Base-by-base conservation (phyloP, 2,888 invertebrate genomes). In the Meiosimyza decipiens region DNA sequence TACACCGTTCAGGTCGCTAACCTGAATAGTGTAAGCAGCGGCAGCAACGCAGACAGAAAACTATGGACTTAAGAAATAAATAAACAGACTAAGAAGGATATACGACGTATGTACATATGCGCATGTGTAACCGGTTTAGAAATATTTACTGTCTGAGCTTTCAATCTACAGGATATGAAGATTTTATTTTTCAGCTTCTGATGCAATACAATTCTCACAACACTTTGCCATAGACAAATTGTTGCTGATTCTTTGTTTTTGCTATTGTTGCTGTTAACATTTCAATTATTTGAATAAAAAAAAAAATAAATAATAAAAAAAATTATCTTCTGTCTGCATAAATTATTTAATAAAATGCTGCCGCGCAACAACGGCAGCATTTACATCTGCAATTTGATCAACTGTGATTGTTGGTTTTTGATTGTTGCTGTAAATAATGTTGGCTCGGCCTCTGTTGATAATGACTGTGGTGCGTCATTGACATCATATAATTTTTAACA, bases 271-370 rank as follows among this genome's bases (percentile, higher is more conserved):
- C 52, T 54, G 70, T 18, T 62, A 52, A 40, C 70, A 54, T 52
- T 63, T 63, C 50, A 70, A 70, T 70, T 70, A 63, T 63, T 40
- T 63, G 63, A 62, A 69, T 9, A 57, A 28, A 57, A 22, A 57
- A 18, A 55, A 55, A n/a, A 55, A 55, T n/a, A 22, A 22, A 22
- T 22, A 22, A 22, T 22, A 22, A 22, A 22, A 55, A 18, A 16
- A 6, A 55, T 22, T 13, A 69, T 59, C 50, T 55, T 50, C 12
- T 60, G 70, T 63, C 70, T 59, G 68, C 66, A 69, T 33, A 70
- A 52, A 70, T 70, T 70, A 70, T 70, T 70, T 63, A 70, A 70
- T 70, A 62, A 70, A 70, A 54, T 47, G 54, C 62, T 49, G 49
- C 15, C 62, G 22, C 28, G 33, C 57, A 33, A 40, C 60, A 28